phyloP scores from a whole-genome alignment of 2,113 vertebrate genomes.

The Pionites leucogaster region DNA sequence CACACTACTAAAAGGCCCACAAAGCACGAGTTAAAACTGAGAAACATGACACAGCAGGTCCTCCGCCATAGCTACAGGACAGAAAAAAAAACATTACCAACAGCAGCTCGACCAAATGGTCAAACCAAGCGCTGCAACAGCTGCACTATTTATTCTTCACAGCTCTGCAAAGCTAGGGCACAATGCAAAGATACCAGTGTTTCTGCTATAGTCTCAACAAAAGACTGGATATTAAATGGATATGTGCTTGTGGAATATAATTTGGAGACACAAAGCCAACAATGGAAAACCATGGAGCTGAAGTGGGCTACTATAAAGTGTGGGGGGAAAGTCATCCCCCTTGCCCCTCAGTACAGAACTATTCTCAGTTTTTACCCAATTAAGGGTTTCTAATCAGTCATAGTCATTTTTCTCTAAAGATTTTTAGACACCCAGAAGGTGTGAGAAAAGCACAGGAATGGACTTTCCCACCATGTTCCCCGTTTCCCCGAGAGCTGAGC shows the following conservation, averaged over 20 bases:
- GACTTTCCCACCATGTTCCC: background rate
- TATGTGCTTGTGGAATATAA: background rate
- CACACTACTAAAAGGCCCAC: background rate
- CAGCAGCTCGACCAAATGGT: conserved; percentile 29
- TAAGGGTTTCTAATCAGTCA: background rate
- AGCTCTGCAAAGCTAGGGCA: background rate
- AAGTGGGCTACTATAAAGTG: background rate
- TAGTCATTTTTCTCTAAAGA: background rate
- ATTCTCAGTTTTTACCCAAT: background rate
- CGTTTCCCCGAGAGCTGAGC: background rate
- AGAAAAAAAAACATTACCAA: background rate
- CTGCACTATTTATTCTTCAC: background rate
- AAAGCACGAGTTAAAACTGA: background rate
- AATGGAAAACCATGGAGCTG: background rate
- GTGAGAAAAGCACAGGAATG: background rate
- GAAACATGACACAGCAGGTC: background rate
- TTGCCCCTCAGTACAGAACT: background rate
- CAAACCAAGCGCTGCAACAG: background rate
- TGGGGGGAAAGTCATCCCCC: background rate
- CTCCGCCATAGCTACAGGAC: background rate
- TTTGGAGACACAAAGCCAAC: background rate
- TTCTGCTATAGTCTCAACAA: background rate
- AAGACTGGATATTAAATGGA: background rate
- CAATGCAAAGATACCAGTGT: background rate
- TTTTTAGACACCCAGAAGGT: background rate